phyloP scores from a whole-genome alignment of 2,797 vertebrate species.

The Octomys mimax region DNA sequence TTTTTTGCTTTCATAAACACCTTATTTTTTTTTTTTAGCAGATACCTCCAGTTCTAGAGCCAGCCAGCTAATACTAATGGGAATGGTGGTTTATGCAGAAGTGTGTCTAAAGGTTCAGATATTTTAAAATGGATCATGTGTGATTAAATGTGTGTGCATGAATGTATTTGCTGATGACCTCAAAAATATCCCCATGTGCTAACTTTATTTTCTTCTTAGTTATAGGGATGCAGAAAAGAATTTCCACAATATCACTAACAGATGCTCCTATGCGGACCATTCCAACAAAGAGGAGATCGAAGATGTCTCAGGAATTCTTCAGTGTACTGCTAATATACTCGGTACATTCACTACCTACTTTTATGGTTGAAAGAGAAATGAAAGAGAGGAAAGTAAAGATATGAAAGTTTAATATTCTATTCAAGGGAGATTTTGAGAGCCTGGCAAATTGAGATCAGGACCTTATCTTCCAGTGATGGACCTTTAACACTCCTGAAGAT shows the following conservation, averaged over 20 bases:
- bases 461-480: slow-evolving; percentile 32
- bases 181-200: slow-evolving; percentile 50
- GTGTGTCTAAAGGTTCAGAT: slow-evolving; percentile 3
- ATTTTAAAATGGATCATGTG: neutral
- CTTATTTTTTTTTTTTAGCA: slow-evolving; percentile 38
- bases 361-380: neutral
- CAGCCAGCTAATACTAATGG: neutral
- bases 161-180: slow-evolving; percentile 1
- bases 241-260: slow-evolving; percentile 92
- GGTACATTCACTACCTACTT: slow-evolving; percentile 88
- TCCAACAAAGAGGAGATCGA: slow-evolving; percentile 94
- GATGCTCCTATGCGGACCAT: slow-evolving; percentile 94
- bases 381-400: neutral
- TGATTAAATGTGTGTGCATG: neutral
- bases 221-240: slow-evolving; percentile 94
- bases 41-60: neutral
- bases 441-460: neutral
- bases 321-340: slow-evolving; percentile 95
- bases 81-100: neutral
- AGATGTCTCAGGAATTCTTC: slow-evolving; percentile 97
- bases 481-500: slow-evolving; percentile 9
- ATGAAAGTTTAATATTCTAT: slow-evolving; percentile 12
- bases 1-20: neutral
- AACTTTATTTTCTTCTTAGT: slow-evolving; percentile 88
- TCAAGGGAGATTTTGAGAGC: neutral